Evolutionary conservation across 2,888 invertebrate genomes (phyloP).

Genomic region (Leptura quadrifasciata): DNA sequence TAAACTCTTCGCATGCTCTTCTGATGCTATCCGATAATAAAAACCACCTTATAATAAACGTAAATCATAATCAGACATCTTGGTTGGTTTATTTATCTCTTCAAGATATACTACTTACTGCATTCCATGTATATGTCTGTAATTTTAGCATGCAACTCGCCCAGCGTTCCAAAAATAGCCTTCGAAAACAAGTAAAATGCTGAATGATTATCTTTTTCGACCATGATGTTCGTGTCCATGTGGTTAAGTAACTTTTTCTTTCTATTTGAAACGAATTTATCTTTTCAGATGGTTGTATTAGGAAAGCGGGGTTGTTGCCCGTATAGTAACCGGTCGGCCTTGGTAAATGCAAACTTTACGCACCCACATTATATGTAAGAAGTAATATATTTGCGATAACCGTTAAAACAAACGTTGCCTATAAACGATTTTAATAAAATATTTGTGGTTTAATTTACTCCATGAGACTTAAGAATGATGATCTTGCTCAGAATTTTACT

Average conservation of each 20-base stretch:
- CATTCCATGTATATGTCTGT: constrained; percentile 51
- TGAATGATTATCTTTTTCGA: constrained; percentile 25
- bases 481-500: constrained; percentile 3
- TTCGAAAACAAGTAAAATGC: constrained; percentile 36
- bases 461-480: neutral
- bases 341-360: constrained; percentile 59
- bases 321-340: constrained; percentile 61
- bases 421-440: neutral
- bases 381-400: constrained; percentile 28
- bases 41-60: constrained; percentile 9
- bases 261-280: constrained; percentile 50
- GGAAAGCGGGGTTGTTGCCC: constrained; percentile 63
- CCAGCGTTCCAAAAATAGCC: constrained; percentile 55
- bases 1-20: neutral
- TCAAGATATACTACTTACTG: constrained; percentile 39
- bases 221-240: neutral
- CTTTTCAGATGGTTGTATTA: constrained; percentile 48
- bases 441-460: neutral
- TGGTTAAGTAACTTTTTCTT: constrained; percentile 41
- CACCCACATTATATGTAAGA: constrained; percentile 53
- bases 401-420: constrained; percentile 19
- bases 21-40: neutral
- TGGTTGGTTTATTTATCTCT: constrained; percentile 34
- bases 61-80: constrained; percentile 47
- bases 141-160: constrained; percentile 45